Evolutionary conservation across 2,888 invertebrate species (phyloP).

Genomic region (Pinctada fucata): DNA sequence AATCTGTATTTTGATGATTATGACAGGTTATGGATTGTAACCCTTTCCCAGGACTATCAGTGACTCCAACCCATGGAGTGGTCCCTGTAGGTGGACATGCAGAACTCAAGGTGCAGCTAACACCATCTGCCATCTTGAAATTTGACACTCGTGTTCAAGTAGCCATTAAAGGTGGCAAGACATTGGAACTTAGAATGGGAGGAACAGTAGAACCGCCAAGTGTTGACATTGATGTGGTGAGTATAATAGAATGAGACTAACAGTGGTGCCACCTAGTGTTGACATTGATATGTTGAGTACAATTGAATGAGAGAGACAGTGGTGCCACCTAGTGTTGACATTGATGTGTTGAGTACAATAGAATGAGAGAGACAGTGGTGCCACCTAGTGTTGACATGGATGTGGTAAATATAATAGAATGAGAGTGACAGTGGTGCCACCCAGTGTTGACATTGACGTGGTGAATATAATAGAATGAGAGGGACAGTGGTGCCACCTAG

Average conservation of each 20-base stretch:
- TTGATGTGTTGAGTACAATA: too few species aligned
- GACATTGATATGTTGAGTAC: too few species aligned
- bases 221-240: conserved; percentile 74
- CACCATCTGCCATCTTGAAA: conserved; percentile 75
- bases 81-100: conserved; percentile 75
- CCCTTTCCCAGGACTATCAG: conserved; percentile 74
- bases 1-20: background rate
- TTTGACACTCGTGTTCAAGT: conserved; percentile 75
- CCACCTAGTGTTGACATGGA: too few species aligned
- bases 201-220: conserved; percentile 75
- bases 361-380: too few species aligned
- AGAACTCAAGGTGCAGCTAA: conserved; percentile 71
- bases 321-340: too few species aligned
- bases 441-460: too few species aligned
- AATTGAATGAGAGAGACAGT: too few species aligned
- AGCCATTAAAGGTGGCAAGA: conserved; percentile 73
- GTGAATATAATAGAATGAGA: too few species aligned
- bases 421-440: too few species aligned
- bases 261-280: too few species aligned
- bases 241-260: conserved; percentile 18
- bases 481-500: too few species aligned
- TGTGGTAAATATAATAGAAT: too few species aligned
- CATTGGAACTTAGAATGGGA: conserved; percentile 75
- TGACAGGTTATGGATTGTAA: conserved; percentile 74
- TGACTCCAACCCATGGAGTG: conserved; percentile 74